Percentiles rank a stretch among this genome's conserved stretches.
Conservation (phyloP, 2,797 vertebrate genomes). For the Fratercula arctica region DNA sequence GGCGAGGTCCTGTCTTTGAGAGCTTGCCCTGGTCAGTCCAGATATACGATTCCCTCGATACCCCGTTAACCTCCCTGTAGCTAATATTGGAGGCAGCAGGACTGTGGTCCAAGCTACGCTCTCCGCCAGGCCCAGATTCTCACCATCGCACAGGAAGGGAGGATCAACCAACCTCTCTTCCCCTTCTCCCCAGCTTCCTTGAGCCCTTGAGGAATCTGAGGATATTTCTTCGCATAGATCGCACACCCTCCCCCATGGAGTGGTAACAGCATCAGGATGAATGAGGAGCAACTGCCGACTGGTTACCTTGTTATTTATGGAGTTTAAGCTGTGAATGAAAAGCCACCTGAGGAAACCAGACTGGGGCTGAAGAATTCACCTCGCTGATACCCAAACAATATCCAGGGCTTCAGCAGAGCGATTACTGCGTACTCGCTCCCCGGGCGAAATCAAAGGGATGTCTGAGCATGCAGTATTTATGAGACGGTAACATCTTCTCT, state of each 20-base stretch:
- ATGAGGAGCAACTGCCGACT: not conserved
- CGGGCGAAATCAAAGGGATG: conserved; percentile 14
- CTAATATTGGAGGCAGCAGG: not conserved
- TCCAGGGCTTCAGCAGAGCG: not conserved
- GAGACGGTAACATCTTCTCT: not conserved
- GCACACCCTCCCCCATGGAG: not conserved
- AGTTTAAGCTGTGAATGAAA: conserved; percentile 8
- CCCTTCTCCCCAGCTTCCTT: not conserved
- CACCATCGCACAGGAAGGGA: not conserved
- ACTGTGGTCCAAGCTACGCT: not conserved
- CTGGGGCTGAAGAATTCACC: not conserved
- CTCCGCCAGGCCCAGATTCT: not conserved
- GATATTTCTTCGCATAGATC: not conserved
- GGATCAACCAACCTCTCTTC: not conserved
- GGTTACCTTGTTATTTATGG: not conserved
- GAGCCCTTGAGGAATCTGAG: not conserved
- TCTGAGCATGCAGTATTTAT: conserved; percentile 19
- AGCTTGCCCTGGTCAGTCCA: not conserved
- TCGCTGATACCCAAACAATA: not conserved
- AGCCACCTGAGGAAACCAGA: conserved; percentile 1
- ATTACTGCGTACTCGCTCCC: not conserved
- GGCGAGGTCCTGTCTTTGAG: not conserved
- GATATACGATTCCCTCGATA: not conserved
- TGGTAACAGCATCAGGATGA: not conserved
- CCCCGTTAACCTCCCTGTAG: not conserved